Evolutionary conservation across 2,113 vertebrate species (phyloP).

Genomic region (Sapayoa aenigma): DNA sequence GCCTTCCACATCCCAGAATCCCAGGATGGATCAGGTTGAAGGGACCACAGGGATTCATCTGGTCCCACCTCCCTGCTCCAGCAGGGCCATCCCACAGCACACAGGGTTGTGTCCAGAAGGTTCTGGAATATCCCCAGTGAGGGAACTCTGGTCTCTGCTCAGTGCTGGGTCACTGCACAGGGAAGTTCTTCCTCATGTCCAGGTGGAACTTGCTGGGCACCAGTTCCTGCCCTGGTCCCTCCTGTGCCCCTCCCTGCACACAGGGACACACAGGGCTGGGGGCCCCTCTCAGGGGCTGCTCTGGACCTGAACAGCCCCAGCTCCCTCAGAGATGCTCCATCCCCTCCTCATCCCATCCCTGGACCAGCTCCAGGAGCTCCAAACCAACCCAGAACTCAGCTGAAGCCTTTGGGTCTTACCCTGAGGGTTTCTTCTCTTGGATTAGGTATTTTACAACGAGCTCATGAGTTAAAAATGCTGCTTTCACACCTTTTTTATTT

Average conservation of each 20-base stretch:
- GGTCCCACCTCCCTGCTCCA: neutral
- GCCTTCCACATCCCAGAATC: neutral
- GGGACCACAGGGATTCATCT: neutral
- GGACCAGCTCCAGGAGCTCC: neutral
- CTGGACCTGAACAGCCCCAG: neutral
- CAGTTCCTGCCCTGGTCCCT: neutral
- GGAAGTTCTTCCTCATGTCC: neutral
- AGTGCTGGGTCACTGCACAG: neutral
- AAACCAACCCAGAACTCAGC: neutral
- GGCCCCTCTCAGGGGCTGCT: neutral
- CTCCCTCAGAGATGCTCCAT: neutral
- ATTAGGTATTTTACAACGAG: neutral
- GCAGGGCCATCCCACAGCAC: neutral
- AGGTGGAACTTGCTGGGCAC: neutral
- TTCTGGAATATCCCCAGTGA: neutral
- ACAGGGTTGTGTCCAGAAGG: neutral
- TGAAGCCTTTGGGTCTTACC: neutral
- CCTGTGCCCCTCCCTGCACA: neutral
- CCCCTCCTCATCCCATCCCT: neutral
- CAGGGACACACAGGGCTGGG: neutral
- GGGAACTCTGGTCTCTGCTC: neutral
- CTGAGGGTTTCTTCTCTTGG: neutral
- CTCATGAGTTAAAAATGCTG: neutral
- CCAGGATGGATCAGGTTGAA: accelerated
- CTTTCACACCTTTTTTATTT: neutral